A percentile compares a stretch with the other conserved stretches of the same genome.
Conservation (phyloP, 2,113 vertebrate genomes). For the Delphinapterus leucas region DNA sequence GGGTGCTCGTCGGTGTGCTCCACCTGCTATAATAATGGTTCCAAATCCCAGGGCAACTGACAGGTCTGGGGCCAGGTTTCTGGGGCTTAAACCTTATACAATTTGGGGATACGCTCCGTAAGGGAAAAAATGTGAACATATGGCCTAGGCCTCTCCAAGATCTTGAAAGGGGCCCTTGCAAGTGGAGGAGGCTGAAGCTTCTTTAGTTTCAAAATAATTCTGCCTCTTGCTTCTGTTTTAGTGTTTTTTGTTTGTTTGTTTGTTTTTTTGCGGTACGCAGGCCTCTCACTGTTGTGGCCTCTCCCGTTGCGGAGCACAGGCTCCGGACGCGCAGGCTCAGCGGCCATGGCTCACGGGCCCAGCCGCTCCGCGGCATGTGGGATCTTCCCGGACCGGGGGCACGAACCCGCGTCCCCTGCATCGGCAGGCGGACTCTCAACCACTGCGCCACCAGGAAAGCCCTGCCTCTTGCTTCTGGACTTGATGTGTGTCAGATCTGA, state of each 20-base stretch:
- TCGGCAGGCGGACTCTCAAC: too few relatives aligned
- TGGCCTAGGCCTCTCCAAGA: neutral
- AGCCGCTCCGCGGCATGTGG: too few relatives aligned
- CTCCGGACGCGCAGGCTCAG: too few relatives aligned
- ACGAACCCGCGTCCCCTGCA: too few relatives aligned
- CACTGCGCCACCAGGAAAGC: too few relatives aligned
- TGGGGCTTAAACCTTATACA: neutral
- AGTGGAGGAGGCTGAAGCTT: neutral
- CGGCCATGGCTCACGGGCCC: too few relatives aligned
- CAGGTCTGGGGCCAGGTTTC: neutral
- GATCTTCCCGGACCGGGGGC: too few relatives aligned
- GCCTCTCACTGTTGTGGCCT: too few relatives aligned
- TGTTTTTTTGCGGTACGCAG: too few relatives aligned
- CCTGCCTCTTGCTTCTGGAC: neutral
- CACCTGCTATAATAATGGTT: neutral
- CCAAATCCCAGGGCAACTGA: neutral
- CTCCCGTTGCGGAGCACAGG: too few relatives aligned
- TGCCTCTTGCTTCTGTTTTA: neutral
- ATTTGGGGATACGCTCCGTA: neutral
- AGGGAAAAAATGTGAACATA: neutral
- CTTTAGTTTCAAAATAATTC: neutral
- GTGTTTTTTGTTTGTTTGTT: too few relatives aligned
- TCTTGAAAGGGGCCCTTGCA: neutral
- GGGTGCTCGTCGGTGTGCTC: neutral
- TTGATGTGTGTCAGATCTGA: neutral